phyloP scores from a whole-genome alignment of 2,113 vertebrate genomes.

The Oplegnathus fasciatus region DNA sequence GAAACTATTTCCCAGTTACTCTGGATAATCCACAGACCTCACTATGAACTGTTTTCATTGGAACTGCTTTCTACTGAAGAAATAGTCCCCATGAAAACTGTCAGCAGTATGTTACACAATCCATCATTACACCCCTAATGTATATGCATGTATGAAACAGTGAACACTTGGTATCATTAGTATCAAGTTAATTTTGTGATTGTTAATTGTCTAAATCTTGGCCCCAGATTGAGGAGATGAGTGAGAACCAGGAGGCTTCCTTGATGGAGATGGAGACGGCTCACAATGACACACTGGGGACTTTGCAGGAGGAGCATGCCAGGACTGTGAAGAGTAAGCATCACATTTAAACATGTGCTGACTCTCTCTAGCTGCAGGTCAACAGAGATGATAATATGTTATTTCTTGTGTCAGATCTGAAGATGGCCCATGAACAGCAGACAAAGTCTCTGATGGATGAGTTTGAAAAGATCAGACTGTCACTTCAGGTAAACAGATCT shows the following conservation, averaged over 20 bases:
- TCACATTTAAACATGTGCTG: neutral
- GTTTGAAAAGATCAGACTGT: constrained; percentile 93
- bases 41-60: neutral
- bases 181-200: neutral
- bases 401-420: constrained; percentile 87
- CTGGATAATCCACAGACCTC: neutral
- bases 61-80: neutral
- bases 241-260: constrained; percentile 85
- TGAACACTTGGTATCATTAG: neutral
- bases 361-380: neutral
- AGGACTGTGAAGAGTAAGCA: constrained; percentile 90
- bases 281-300: constrained; percentile 85
- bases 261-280: constrained; percentile 88
- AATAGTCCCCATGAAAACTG: neutral
- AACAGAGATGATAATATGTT: neutral
- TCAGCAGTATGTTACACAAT: neutral
- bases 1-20: neutral
- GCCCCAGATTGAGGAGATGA: constrained; percentile 91
- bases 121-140: neutral
- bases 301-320: constrained; percentile 91
- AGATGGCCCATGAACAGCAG: constrained; percentile 91
- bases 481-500: constrained; percentile 88
- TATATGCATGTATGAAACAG: neutral
- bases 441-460: constrained; percentile 91
- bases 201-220: neutral